Evolutionary conservation across 2,888 invertebrate genomes (phyloP).

Genomic region (Eilema griseolum): DNA sequence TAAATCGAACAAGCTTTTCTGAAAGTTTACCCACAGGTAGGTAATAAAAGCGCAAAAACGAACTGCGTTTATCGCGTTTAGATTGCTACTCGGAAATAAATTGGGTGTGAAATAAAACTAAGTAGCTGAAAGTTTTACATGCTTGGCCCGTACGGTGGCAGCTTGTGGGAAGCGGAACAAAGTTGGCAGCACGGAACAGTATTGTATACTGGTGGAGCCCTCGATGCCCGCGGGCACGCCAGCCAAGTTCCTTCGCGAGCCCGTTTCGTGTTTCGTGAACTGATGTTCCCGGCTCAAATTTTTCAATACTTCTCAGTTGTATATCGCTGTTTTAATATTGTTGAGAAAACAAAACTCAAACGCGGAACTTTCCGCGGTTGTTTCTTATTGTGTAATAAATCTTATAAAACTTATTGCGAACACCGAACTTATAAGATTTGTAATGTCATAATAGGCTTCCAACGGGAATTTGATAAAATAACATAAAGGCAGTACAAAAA

Average conservation of each 20-base stretch:
- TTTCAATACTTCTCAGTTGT: constrained; percentile 64
- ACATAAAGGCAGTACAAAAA: neutral
- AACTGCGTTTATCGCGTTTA: constrained; percentile 66
- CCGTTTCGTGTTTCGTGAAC: constrained; percentile 60
- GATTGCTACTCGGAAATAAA: constrained; percentile 65
- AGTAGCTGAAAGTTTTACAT: constrained; percentile 73
- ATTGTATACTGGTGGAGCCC: constrained; percentile 23
- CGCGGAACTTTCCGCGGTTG: constrained; percentile 53
- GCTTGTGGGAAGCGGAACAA: constrained; percentile 32
- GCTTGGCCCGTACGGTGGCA: constrained; percentile 44
- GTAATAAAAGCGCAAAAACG: constrained; percentile 57
- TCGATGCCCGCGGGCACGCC: constrained; percentile 44
- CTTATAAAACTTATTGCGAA: constrained; percentile 52
- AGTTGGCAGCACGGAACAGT: constrained; percentile 51
- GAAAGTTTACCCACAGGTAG: constrained; percentile 48
- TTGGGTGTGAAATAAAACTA: constrained; percentile 78
- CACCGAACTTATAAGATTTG: constrained; percentile 43
- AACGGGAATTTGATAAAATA: constrained; percentile 18
- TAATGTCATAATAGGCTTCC: constrained; percentile 40
- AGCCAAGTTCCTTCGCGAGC: constrained; percentile 66
- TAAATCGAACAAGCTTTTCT: constrained; percentile 36
- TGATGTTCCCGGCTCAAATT: constrained; percentile 62
- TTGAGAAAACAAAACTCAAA: constrained; percentile 61
- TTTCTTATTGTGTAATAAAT: constrained; percentile 62
- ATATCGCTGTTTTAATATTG: constrained; percentile 64